Evolutionary conservation across 2,797 vertebrate genomes (phyloP), one percentile per base, ranked within the genome.

Genomic region (Anabacerthia variegaticeps): DNA sequence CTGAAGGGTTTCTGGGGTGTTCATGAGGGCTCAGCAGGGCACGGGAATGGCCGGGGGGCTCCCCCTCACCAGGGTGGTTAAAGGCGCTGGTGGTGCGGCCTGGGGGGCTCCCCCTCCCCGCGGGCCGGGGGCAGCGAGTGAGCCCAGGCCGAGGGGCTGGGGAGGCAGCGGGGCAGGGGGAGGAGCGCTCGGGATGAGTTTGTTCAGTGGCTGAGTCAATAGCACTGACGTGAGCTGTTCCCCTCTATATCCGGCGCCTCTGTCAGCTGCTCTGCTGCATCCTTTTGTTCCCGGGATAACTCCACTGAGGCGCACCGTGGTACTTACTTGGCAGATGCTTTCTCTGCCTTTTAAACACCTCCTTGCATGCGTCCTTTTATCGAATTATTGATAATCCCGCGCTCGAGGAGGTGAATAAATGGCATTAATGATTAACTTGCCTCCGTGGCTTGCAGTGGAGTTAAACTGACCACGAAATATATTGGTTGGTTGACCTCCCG

Each of bases 171-270:
- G 49, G 49, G 49, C 26, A 51, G 26, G 49, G 93, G 95, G 92
- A 88, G 96, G 93, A 96, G 96, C 94, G 73, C n/a, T 63, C 93
- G 94, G 93, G 94, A 91, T 89, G 91, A 93, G 91, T 93, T 96
- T 96, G 51, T 96, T 93, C 93, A 56, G 95, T 24, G 89, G 76
- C 91, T 96, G 92, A 96, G 92, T 94, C 89, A 87, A 77, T 93
- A 92, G 32, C 91, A 92, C 93, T 97, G 97, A 97, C 92, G 90
- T 94, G 95, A 95, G 94, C 92, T 93, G 21, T 95, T 95, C 92
- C 87, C 88, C 91, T 92, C 92, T 91, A 20, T 93, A 95, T 95
- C 93, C 77, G 85, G 94, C 91, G 48, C 83, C 84, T 78, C 6
- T 94, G 95, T 96, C 90, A 97, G 96, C 90, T 89, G 92, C 90